Evolutionary conservation across 2,797 vertebrate species (phyloP).

Genomic region (Siniperca obscura): DNA sequence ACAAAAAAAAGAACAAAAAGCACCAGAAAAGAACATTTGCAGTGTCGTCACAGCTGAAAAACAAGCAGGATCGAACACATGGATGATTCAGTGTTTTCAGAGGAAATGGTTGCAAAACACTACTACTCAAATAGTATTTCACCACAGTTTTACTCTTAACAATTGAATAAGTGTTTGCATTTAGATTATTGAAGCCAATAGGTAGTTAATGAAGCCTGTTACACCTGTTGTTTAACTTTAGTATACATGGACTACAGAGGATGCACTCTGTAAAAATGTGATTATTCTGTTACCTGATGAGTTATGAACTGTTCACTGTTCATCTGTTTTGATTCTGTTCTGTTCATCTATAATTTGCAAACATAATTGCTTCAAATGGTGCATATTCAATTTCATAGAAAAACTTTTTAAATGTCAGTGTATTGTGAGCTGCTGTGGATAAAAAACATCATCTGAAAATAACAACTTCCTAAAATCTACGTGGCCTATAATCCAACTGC

Average conservation of each 20-base stretch:
- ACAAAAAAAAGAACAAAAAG: constrained; percentile 7
- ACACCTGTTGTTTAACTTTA: not conserved
- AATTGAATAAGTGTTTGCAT: constrained; percentile 5
- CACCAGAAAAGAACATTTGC: constrained; percentile 3
- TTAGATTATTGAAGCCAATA: constrained; percentile 8
- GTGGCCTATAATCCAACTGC: not conserved
- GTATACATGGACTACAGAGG: not conserved
- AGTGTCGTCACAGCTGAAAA: constrained; percentile 18
- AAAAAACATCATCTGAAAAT: not conserved
- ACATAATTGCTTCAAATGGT: not conserved
- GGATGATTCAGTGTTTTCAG: not conserved
- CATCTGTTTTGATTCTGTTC: not conserved
- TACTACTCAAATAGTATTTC: not conserved
- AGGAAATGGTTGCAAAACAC: constrained; percentile 25
- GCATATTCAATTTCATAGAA: constrained; percentile 1
- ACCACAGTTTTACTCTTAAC: constrained; percentile 19
- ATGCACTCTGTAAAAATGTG: not conserved
- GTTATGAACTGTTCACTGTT: not conserved
- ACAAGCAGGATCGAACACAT: constrained; percentile 1
- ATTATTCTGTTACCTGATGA: not conserved
- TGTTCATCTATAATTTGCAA: not conserved
- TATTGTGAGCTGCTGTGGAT: not conserved
- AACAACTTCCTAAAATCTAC: not conserved
- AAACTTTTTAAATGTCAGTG: not conserved
- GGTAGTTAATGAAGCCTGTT: not conserved